These are phyloP conservation scores for Dasyurus viverrinus DNA, from an alignment of 2,113 vertebrate species.

Conservation along the genomic window DNA sequence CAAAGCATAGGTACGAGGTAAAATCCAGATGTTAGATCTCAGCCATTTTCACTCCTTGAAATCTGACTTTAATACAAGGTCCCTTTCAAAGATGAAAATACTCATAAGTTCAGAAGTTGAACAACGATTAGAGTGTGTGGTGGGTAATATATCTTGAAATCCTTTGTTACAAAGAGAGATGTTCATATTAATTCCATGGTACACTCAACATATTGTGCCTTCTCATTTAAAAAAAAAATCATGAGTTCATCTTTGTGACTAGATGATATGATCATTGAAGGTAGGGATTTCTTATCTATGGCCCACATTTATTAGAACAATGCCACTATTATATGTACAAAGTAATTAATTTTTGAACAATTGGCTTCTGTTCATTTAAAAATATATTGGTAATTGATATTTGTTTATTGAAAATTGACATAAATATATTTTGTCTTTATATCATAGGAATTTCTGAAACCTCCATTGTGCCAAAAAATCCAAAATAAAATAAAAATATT, in stretches of 20 bases:
- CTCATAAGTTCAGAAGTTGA: not conserved
- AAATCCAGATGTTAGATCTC: not conserved
- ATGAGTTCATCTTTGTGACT: not conserved
- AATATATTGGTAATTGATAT: not conserved
- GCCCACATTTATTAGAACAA: not conserved
- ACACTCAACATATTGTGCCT: not conserved
- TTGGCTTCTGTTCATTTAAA: not conserved
- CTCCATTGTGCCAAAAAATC: not conserved
- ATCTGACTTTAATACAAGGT: conserved; percentile 20
- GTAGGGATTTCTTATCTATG: not conserved
- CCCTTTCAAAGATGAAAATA: conserved; percentile 57
- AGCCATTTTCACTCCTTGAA: not conserved
- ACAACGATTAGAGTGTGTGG: not conserved
- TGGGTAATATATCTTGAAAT: not conserved
- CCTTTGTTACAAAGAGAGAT: not conserved
- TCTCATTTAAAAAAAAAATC: not conserved
- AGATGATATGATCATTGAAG: not conserved
- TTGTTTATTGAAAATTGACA: not conserved
- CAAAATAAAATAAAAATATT: not conserved
- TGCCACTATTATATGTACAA: not conserved
- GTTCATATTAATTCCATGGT: not conserved
- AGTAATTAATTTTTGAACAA: not conserved
- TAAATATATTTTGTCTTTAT: not conserved
- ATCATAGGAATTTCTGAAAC: not conserved
- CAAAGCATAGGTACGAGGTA: not conserved